phyloP scores from a whole-genome alignment of 2,797 vertebrate species.

The Myotis planiceps region DNA sequence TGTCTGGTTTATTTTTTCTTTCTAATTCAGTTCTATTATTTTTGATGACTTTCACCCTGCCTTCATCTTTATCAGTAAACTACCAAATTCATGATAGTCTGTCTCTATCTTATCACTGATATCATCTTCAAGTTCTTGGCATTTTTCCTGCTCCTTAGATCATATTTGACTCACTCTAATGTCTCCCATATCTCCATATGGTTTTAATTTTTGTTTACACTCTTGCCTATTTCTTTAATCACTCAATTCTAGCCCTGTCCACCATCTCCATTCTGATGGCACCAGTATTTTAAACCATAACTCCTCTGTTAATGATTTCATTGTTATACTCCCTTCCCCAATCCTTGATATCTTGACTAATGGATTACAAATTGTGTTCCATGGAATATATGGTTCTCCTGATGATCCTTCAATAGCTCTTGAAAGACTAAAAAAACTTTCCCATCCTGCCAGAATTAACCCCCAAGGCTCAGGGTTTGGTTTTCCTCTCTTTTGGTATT shows the following conservation, averaged over 20 bases:
- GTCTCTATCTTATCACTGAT: not conserved
- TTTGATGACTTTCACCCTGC: not conserved
- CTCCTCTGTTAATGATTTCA: not conserved
- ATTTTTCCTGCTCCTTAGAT: not conserved
- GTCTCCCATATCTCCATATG: not conserved
- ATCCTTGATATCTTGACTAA: not conserved
- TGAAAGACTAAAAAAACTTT: not conserved
- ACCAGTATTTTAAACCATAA: not conserved
- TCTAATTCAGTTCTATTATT: not conserved
- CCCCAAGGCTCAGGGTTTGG: not conserved
- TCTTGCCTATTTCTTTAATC: conserved; percentile 22
- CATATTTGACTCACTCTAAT: not conserved
- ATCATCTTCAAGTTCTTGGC: not conserved
- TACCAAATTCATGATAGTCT: not conserved
- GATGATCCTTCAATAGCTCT: not conserved
- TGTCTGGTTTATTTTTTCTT: conserved; percentile 4
- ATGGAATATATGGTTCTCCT: not conserved
- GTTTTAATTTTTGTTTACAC: conserved; percentile 17
- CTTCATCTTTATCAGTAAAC: conserved; percentile 16
- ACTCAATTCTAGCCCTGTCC: not conserved
- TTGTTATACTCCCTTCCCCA: not conserved
- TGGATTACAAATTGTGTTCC: not conserved
- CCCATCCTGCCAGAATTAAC: not conserved
- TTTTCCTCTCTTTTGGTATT: conserved; percentile 9
- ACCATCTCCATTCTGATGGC: not conserved